Conservation (phyloP, 1,140 invertebrate genomes). For the Linepithema humile region DNA sequence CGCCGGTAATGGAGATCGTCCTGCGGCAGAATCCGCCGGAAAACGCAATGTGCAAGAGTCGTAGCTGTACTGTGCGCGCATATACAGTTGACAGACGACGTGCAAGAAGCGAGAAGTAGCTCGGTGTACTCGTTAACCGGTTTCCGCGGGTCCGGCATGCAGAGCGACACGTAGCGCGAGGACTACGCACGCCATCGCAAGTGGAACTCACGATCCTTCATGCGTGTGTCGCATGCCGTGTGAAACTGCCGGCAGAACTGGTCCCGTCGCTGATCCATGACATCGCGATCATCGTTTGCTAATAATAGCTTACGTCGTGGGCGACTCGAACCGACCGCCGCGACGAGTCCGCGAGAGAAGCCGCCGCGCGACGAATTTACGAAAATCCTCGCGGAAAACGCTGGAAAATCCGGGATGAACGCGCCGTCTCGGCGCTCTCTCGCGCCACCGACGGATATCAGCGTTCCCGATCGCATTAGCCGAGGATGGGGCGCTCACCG, state of each 20-base stretch:
- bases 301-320: constrained; percentile 47
- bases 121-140: constrained; percentile 74
- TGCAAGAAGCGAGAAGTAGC: constrained; percentile 66
- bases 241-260: constrained; percentile 52
- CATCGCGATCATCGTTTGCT: constrained; percentile 59
- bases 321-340: neutral
- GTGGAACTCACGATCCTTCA: constrained; percentile 51
- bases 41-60: constrained; percentile 24
- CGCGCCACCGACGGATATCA: too few species aligned
- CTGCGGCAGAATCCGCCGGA: constrained; percentile 12
- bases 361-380: neutral
- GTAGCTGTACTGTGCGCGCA: neutral
- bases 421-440: too few species aligned
- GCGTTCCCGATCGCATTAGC: neutral
- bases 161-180: constrained; percentile 72
- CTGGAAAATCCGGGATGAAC: too few species aligned
- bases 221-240: constrained; percentile 55
- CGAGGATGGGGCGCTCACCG: neutral
- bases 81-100: constrained; percentile 65
- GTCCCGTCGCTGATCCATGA: constrained; percentile 60
- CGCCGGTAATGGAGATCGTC: neutral
- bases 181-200: constrained; percentile 60
- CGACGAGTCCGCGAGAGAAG: neutral
- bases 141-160: constrained; percentile 75
- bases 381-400: neutral